Evolutionary conservation across 2,888 invertebrate genomes (phyloP).

Genomic region (Eumacrocentrus americanus): DNA sequence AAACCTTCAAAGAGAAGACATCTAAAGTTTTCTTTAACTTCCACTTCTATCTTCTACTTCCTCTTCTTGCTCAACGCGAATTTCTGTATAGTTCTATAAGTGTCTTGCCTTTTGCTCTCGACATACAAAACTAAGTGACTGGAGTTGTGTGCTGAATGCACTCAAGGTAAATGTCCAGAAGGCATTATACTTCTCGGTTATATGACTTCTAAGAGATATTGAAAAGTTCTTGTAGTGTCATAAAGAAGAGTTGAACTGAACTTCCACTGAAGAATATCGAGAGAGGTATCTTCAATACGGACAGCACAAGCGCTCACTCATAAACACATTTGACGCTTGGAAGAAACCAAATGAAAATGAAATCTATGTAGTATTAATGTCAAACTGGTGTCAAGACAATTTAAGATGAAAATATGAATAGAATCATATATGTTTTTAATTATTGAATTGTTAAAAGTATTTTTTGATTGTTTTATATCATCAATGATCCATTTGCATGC

Average conservation of each 20-base stretch:
- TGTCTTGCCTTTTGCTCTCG: constrained; percentile 54
- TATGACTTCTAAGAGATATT: constrained; percentile 48
- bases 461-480: too few relatives aligned
- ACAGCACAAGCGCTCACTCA: constrained; percentile 54
- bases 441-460: too few relatives aligned
- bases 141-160: constrained; percentile 42
- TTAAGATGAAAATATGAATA: too few relatives aligned
- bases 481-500: too few relatives aligned
- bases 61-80: constrained; percentile 14
- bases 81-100: constrained; percentile 51
- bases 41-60: neutral
- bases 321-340: constrained; percentile 49
- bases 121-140: constrained; percentile 46
- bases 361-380: constrained; percentile 48
- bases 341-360: constrained; percentile 50
- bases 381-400: constrained; percentile 53
- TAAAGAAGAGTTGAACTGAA: constrained; percentile 46
- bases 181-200: constrained; percentile 50
- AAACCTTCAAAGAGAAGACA: neutral
- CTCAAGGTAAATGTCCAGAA: constrained; percentile 50
- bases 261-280: constrained; percentile 44
- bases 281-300: constrained; percentile 50
- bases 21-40: neutral
- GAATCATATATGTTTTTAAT: too few relatives aligned
- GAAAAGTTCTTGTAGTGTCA: constrained; percentile 45